Base-by-base conservation (phyloP, 1,140 invertebrate species). In the Drosophila nikananu region DNA sequence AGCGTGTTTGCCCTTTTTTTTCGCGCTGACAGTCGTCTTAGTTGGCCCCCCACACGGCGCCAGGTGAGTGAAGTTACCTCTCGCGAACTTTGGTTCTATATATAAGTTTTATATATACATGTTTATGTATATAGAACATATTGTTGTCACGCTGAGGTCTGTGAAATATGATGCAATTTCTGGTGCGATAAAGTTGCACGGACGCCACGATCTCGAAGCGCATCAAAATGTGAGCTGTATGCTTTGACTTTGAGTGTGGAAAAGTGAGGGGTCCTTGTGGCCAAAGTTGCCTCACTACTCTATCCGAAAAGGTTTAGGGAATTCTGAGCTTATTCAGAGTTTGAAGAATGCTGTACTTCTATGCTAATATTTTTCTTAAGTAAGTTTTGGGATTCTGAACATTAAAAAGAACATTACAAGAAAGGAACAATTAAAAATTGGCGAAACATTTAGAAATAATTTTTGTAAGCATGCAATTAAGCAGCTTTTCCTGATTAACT, bases 91-190 rank as follows among this genome's bases (percentile, higher is more conserved):
- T 13, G n/a, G 2, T 15, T 8, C 13, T 49, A 21, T 59, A 42
- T 59, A 32, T 25, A 9, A 9, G 30, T 30, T 10, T 2, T 2
- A 46, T 57, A 39, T 21, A 41, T 60, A 59, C 17, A 23, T 30
- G 27, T 41, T 52, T 66, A 80, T 79, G 46, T 76, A 65, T 57
- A 15, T 75, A 52, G 70, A 78, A 42, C 60, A 71, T 62, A 63
- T 60, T 65, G 79, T 84, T 89, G 86, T 89, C 86, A 61, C 70
- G 74, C 74, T 84, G 49, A 70, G 74, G 64, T 70, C 64, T 67
- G 75, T 89, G 84, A 89, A 89, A 89, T 84, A 89, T 89, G 84
- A 89, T 89, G 86, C 86, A 90, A 90, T 89, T 89, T 90, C 81
- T 90, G 84, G 73, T 52, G 73, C 84, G 84, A 87, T 87, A 89